Conservation (phyloP, 2,113 vertebrate genomes). For the Oenanthe melanoleuca region DNA sequence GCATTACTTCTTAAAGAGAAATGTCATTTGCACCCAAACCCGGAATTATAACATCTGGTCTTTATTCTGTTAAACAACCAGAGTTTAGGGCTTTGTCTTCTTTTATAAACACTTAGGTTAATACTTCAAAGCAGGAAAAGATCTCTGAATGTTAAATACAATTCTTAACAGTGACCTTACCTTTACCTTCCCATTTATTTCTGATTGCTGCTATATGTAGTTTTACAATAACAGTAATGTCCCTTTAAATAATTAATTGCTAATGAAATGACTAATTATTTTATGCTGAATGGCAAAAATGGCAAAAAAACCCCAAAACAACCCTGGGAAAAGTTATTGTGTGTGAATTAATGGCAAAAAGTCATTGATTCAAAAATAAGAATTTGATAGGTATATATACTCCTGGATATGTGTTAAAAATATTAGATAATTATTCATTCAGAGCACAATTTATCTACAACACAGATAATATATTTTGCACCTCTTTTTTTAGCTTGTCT, state of each 20-base stretch:
- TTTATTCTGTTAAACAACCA: not conserved
- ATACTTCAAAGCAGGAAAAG: not conserved
- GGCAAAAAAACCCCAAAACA: rapidly evolving
- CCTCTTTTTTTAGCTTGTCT: not conserved
- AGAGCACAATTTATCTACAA: not conserved
- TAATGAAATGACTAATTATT: not conserved
- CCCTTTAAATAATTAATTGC: not conserved
- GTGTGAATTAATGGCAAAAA: not conserved
- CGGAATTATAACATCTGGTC: not conserved
- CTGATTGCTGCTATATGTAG: not conserved
- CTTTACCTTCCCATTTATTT: not conserved
- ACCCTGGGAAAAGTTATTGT: not conserved
- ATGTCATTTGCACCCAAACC: not conserved
- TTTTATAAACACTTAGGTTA: conserved; percentile 23
- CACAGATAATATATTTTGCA: not conserved
- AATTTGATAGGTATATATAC: not conserved
- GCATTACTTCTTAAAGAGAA: not conserved
- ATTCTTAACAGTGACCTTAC: not conserved
- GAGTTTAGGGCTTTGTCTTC: not conserved
- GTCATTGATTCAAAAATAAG: not conserved
- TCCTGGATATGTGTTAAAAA: not conserved
- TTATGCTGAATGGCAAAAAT: not conserved
- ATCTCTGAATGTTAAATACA: not conserved
- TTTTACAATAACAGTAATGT: not conserved
- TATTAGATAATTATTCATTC: not conserved